Percentiles rank a stretch among this genome's conserved stretches.
phyloP scores from a whole-genome alignment of 2,888 invertebrate species.

The Torymus aiolomorphi region DNA sequence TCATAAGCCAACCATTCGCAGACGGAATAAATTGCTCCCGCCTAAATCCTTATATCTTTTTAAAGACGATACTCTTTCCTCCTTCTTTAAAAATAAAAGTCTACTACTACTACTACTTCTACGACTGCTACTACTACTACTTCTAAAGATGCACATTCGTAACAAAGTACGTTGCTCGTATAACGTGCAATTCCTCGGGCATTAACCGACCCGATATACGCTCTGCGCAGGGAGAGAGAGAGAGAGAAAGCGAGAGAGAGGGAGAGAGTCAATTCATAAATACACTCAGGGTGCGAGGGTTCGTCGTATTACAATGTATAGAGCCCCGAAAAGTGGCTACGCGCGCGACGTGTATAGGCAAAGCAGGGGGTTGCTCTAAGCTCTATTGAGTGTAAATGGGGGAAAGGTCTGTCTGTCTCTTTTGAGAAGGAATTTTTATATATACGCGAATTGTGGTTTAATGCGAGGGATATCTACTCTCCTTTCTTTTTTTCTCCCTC shows the following conservation, averaged over 20 bases:
- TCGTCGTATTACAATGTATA: too few species aligned
- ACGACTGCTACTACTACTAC: too few species aligned
- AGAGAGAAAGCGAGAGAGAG: background rate
- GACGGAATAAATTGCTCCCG: conserved; percentile 48
- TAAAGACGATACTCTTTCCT: conserved; percentile 1
- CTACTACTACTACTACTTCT: too few species aligned
- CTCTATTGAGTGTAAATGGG: too few species aligned
- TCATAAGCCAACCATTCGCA: conserved; percentile 48
- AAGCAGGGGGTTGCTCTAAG: too few species aligned
- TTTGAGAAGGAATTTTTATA: conserved; percentile 24
- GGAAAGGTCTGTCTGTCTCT: background rate
- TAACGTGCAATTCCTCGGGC: too few species aligned
- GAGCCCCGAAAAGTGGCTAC: too few species aligned
- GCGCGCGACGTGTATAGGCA: too few species aligned
- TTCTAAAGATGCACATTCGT: too few species aligned
- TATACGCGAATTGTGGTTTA: conserved; percentile 47
- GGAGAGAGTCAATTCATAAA: background rate
- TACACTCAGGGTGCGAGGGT: too few species aligned
- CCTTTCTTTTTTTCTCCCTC: conserved; percentile 6
- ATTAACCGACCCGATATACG: too few species aligned
- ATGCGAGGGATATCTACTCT: conserved; percentile 12
- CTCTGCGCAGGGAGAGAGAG: background rate
- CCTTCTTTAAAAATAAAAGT: background rate
- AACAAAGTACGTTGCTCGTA: too few species aligned
- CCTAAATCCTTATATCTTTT: conserved; percentile 25